Percentiles rank a stretch among this genome's conserved stretches.
phyloP scores from a whole-genome alignment of 2,797 vertebrate species.

The Acestrorhynchus altus region DNA sequence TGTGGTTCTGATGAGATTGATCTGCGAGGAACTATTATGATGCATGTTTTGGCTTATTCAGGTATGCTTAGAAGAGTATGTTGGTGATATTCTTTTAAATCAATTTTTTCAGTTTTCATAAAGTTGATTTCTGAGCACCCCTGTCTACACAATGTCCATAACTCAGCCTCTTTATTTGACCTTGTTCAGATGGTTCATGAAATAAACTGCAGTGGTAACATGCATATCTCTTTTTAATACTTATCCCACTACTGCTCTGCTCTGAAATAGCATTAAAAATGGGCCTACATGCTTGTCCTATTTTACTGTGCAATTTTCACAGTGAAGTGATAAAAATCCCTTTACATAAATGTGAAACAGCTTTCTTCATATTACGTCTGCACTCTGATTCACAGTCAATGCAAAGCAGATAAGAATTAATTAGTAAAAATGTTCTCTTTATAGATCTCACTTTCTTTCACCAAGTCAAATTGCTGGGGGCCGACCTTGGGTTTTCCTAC shows the following conservation, averaged over 20 bases:
- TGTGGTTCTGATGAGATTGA: not conserved
- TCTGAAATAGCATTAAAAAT: not conserved
- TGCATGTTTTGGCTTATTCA: not conserved
- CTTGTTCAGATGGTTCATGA: conserved; percentile 14
- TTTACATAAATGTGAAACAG: conserved; percentile 39
- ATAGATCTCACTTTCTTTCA: conserved; percentile 55
- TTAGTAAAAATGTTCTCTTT: conserved; percentile 58
- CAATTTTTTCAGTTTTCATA: too few species aligned
- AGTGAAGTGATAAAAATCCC: conserved; percentile 29
- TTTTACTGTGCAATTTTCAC: conserved; percentile 22
- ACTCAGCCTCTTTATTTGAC: too few species aligned
- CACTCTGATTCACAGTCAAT: conserved; percentile 53
- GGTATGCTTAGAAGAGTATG: not conserved
- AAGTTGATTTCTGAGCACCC: too few species aligned
- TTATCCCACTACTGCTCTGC: not conserved
- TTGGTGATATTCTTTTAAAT: not conserved
- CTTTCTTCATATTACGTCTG: conserved; percentile 42
- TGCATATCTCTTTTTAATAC: not conserved
- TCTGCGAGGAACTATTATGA: not conserved
- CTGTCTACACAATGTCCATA: too few species aligned
- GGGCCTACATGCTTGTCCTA: not conserved
- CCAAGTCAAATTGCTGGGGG: conserved; percentile 55
- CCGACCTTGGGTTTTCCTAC: conserved; percentile 56
- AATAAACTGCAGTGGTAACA: not conserved
- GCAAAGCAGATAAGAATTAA: conserved; percentile 56